Percentiles rank a stretch among this genome's conserved stretches.
phyloP scores from a whole-genome alignment of 2,888 invertebrate species.

The Polietes domitor region DNA sequence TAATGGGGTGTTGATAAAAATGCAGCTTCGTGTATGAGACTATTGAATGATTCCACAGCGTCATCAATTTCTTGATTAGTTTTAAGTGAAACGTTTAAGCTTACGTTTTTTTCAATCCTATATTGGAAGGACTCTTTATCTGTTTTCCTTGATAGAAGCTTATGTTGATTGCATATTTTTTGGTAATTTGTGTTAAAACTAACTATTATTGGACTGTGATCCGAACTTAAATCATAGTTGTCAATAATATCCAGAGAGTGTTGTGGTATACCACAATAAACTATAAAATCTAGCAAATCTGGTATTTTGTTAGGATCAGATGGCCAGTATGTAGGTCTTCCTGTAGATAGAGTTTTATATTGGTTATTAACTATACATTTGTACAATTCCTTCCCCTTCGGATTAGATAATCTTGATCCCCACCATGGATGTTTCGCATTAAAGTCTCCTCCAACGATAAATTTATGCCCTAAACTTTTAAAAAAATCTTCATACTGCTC shows the following conservation, averaged over 20 bases:
- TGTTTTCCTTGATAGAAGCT: background rate
- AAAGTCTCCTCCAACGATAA: constrained; percentile 60
- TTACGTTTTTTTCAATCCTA: background rate
- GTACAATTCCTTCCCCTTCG: constrained; percentile 47
- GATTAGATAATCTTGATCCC: constrained; percentile 53
- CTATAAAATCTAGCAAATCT: constrained; percentile 15
- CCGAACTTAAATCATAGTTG: no score
- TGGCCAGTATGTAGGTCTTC: constrained; percentile 49
- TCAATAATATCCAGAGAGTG: background rate
- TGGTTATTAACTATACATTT: constrained; percentile 41
- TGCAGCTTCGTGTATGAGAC: constrained; percentile 32
- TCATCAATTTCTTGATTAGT: background rate
- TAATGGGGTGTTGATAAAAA: constrained; percentile 7
- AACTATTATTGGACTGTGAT: background rate
- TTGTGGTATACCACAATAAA: constrained; percentile 1
- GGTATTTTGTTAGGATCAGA: constrained; percentile 8
- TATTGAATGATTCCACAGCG: background rate
- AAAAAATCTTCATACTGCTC: constrained; percentile 42
- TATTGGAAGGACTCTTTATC: constrained; percentile 18
- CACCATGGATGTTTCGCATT: constrained; percentile 62
- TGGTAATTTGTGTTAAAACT: background rate
- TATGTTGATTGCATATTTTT: background rate
- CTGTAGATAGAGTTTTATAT: constrained; percentile 34
- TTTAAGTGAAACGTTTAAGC: background rate
- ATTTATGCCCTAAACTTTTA: constrained; percentile 32